Evolutionary conservation across 2,888 invertebrate species (phyloP), one percentile per base, ranked within the genome.

Genomic region (Pediacus dermestoides): DNA sequence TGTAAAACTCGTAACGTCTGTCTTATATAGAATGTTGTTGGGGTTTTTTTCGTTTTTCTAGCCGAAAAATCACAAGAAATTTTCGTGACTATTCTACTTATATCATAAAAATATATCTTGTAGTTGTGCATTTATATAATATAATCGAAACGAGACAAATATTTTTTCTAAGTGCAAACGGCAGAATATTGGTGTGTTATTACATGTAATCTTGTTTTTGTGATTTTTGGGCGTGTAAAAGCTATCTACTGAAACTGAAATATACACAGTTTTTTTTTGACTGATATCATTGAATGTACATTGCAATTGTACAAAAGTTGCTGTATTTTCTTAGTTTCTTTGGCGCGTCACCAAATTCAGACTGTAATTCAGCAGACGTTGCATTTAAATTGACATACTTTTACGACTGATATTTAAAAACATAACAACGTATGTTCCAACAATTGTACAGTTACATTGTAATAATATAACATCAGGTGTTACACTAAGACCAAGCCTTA

Each of bases 401-500:
- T 54, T 47, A 50, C 45, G 58, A 58, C 58, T 57, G 57, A 58
- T 48, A 49, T 48, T 41, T 45, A 48, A 45, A 40, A 42, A n/a
- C n/a, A n/a, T n/a, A n/a, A n/a, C n/a, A 45, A 44, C 39, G 48
- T 55, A 55, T 54, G 54, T 56, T 56, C 50, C 53, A 59, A 59
- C 53, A 55, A 56, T 64, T 66, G 65, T 66, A 66, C 65, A 64
- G 63, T 64, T 61, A 62, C 63, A 63, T 61, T 63, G 62, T 66
- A 65, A 61, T 60, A 58, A 58, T 60, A 63, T 64, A 60, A 67
- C 62, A 68, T 68, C 67, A 68, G 67, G 67, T 68, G 68, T 70
- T 68, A 68, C 64, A 67, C 66, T 70, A 70, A 70, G 70, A 70
- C 70, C 70, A 70, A 70, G 70, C 70, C 70, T 70, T 70, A 70